A percentile compares a stretch with the other conserved stretches of the same genome.
Evolutionary conservation across 2,113 vertebrate genomes (phyloP).

Genomic region (Callorhinus ursinus): DNA sequence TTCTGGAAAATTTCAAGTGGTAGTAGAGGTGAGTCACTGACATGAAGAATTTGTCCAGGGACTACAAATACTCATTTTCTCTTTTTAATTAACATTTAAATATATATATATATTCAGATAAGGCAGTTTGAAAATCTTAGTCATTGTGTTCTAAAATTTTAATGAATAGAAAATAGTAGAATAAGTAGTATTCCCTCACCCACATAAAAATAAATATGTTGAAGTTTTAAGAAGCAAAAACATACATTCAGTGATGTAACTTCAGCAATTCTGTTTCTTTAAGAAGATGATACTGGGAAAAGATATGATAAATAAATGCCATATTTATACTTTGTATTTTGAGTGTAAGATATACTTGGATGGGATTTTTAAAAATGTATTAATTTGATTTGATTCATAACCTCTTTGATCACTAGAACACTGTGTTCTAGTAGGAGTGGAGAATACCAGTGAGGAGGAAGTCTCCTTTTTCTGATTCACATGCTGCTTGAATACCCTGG

Average conservation of each 20-base stretch:
- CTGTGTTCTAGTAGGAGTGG: background rate
- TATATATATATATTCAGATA: background rate
- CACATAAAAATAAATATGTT: background rate
- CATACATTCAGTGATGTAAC: background rate
- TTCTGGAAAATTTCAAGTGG: conserved; percentile 76
- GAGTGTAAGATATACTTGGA: background rate
- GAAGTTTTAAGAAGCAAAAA: background rate
- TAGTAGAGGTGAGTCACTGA: conserved; percentile 80
- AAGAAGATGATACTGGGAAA: background rate
- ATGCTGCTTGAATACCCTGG: background rate
- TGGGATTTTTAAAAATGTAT: background rate
- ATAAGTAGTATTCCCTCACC: background rate
- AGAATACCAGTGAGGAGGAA: background rate
- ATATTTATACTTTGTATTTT: conserved; percentile 47
- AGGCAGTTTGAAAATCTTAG: conserved; percentile 27
- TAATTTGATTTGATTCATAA: background rate
- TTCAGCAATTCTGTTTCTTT: conserved; percentile 28
- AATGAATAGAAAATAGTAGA: conserved; percentile 30
- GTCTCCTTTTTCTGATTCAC: background rate
- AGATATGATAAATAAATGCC: background rate
- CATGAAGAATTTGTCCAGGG: conserved; percentile 63
- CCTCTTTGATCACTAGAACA: conserved; percentile 9
- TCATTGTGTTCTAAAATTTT: conserved; percentile 40
- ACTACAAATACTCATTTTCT: conserved; percentile 49
- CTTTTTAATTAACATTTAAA: background rate